Base-by-base conservation (phyloP, 2,888 invertebrate species). In the Mechanitis mazaeus region DNA sequence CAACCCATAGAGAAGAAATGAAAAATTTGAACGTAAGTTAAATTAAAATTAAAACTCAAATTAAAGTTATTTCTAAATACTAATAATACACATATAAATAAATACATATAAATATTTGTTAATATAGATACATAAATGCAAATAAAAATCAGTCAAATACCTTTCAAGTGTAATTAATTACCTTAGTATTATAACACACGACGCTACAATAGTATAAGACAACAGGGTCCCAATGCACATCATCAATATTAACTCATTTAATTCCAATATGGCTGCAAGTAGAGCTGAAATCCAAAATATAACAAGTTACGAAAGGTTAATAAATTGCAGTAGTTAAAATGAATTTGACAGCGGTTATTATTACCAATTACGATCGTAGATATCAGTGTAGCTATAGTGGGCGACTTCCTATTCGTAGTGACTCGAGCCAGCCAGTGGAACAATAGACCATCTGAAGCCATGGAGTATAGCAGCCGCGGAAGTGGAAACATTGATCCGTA, bases 201-300 rank as follows among this genome's bases (percentile, higher is more conserved):
- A 92, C 1, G 97, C 95, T 2, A 97, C 97, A 61, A 96, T 94
- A 0, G 96, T 95, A 79, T 97, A 97, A 0, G 96, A 95, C 66
- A 95, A 82, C 1, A 97, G 85, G 0, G 96, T 96, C 5, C 95
- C 96, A 64, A 97, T 94, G 9, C 96, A 96, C 92, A 97, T 94
- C 91, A 97, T 95, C 75, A 94, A 93, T 1, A 97, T 94, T 50
- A 98, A 83, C 69, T 95, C 94, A 3, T 93, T 91, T 59, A 97
- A 87, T 70, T 96, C 95, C 73, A 97, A 92, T 55, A 96, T 76
- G 0, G 95, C 94, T 0, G 96, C 94, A 72, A 97, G 87, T 3
- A 94, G 71, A 20, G 94, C 96, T 94, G 78, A 11, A 85, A 87
- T 61, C 28, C 58, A 28, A 31, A 31, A 5, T 50, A 38, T 12